phyloP scores from a whole-genome alignment of 2,888 invertebrate genomes.

The Acrobeloides nanus region DNA sequence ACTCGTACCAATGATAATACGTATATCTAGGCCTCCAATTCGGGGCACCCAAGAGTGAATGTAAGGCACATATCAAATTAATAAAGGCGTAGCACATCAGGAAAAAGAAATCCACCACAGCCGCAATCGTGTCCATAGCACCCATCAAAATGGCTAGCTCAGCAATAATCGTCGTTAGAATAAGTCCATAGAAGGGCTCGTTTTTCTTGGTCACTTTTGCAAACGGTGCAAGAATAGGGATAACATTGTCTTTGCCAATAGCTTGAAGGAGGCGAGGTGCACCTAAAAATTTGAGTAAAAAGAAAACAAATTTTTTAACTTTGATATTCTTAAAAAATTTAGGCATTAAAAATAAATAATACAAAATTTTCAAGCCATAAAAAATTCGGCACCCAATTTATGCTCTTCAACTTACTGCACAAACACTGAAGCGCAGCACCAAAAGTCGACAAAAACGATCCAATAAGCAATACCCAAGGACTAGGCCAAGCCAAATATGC shows the following conservation, averaged over 20 bases:
- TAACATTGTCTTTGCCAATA: conserved; percentile 87
- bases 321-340: neutral
- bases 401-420: conserved; percentile 34
- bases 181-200: conserved; percentile 66
- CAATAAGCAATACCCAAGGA: conserved; percentile 93
- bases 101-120: conserved; percentile 70
- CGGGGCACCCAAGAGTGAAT: conserved; percentile 83
- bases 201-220: conserved; percentile 84
- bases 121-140: conserved; percentile 55
- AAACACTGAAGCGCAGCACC: conserved; percentile 95
- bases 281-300: conserved; percentile 47
- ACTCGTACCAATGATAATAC: conserved; percentile 84
- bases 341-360: neutral
- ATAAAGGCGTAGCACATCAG: conserved; percentile 99
- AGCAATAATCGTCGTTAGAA: conserved; percentile 69
- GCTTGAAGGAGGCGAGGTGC: conserved; percentile 70
- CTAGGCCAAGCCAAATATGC: conserved; percentile 98
- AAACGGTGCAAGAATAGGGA: conserved; percentile 62
- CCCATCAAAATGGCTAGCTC: conserved; percentile 63
- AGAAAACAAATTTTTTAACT: conserved; percentile 1
- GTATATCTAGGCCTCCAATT: conserved; percentile 97
- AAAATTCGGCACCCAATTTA: neutral
- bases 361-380: neutral
- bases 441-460: conserved; percentile 91
- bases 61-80: conserved; percentile 87